These are phyloP conservation scores for Syrphus vitripennis DNA, from an alignment of 2,888 invertebrate species.

Conservation along the genomic window DNA sequence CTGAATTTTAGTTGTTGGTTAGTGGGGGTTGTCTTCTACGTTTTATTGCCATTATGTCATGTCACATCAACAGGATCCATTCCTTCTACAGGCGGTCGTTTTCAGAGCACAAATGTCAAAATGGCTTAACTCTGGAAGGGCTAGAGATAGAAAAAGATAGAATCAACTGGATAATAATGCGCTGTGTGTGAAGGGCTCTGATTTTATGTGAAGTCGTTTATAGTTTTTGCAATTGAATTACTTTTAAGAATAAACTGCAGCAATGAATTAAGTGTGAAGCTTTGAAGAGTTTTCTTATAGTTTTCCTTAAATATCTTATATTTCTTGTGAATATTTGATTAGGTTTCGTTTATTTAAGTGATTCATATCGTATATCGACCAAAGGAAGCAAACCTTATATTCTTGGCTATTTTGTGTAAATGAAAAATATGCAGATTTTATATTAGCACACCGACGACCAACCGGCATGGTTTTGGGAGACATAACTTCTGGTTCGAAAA, in stretches of 20 bases:
- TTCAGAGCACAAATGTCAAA: conserved; percentile 34
- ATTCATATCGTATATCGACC: conserved; percentile 47
- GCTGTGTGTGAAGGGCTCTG: background rate
- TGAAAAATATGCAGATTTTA: conserved; percentile 64
- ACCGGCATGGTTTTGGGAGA: conserved; percentile 29
- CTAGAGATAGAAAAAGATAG: background rate
- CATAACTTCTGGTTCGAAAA: conserved; percentile 34
- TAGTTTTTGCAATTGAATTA: conserved; percentile 33
- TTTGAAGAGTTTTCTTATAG: conserved; percentile 2
- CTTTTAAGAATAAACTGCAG: conserved; percentile 8
- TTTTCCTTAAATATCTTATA: conserved; percentile 2
- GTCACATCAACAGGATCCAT: conserved; percentile 46
- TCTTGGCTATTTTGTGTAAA: conserved; percentile 37
- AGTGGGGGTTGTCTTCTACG: conserved; percentile 27
- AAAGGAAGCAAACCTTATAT: background rate
- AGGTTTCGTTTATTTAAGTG: conserved; percentile 50
- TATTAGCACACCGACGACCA: conserved; percentile 46
- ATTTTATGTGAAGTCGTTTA: background rate
- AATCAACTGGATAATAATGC: background rate
- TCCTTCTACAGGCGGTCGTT: conserved; percentile 7
- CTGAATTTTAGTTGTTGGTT: conserved; percentile 10
- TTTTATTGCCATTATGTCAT: conserved; percentile 57
- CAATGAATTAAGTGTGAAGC: conserved; percentile 23
- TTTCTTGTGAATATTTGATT: conserved; percentile 64
- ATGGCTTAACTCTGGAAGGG: background rate